Conservation (phyloP, 2,797 vertebrate species). For the Tenualosa thibaudeaui region DNA sequence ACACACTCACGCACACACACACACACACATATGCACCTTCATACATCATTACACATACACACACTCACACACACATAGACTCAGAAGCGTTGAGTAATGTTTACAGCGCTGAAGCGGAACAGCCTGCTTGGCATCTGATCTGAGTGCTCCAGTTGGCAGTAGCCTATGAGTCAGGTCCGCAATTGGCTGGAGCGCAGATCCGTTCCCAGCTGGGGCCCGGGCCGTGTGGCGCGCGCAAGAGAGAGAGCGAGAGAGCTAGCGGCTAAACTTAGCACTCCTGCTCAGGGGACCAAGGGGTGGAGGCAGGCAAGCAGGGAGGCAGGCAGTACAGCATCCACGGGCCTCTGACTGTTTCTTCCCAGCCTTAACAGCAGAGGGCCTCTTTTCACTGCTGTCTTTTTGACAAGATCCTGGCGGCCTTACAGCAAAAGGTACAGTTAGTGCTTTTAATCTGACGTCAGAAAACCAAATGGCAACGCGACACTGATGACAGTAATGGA, state of each 20-base stretch:
- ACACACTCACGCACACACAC: constrained; percentile 28
- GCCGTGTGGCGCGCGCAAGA: constrained; percentile 9
- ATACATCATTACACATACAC: neutral
- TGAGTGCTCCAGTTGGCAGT: constrained; percentile 52
- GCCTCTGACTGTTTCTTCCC: neutral
- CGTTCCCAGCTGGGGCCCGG: constrained; percentile 48
- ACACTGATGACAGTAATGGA: too few relatives aligned
- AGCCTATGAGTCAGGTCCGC: constrained; percentile 69
- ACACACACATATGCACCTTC: constrained; percentile 38
- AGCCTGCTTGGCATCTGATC: constrained; percentile 43
- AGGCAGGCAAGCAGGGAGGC: neutral
- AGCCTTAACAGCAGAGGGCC: neutral
- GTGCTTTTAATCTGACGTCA: too few relatives aligned
- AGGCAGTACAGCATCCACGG: neutral
- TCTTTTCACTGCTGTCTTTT: neutral
- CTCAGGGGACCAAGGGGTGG: neutral
- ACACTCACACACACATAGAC: neutral
- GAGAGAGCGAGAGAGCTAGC: neutral
- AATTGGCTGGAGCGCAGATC: constrained; percentile 62
- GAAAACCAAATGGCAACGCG: too few relatives aligned
- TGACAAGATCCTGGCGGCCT: neutral
- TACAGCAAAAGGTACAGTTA: too few relatives aligned
- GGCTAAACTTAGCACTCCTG: constrained; percentile 20
- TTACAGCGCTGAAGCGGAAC: constrained; percentile 41
- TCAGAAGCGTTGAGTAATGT: constrained; percentile 43